phyloP scores from a whole-genome alignment of 1,140 invertebrate genomes.

The Drosophila kurseongensis region DNA sequence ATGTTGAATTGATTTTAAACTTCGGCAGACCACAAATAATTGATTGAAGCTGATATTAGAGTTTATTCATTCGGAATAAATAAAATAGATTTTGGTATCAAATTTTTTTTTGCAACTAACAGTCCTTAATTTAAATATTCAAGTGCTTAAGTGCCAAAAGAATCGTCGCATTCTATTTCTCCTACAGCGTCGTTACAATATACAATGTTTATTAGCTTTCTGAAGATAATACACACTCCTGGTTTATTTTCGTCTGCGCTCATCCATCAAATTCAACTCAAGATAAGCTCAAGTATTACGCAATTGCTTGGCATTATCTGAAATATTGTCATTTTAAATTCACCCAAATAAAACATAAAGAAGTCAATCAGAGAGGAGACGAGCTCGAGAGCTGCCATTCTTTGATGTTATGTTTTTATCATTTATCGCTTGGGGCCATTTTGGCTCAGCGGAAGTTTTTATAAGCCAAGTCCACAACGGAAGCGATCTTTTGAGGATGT shows the following conservation, averaged over 20 bases:
- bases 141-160: too few species aligned
- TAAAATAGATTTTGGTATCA: not conserved
- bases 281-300: conserved; percentile 31
- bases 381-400: conserved; percentile 5
- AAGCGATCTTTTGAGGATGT: conserved; percentile 20
- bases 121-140: too few species aligned
- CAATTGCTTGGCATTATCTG: conserved; percentile 19
- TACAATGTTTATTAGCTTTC: not conserved
- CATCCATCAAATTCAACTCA: conserved; percentile 5
- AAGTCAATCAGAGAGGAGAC: not conserved
- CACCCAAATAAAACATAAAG: not conserved
- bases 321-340: conserved; percentile 4
- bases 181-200: not conserved
- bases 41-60: not conserved
- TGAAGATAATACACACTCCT: conserved; percentile 1
- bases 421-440: conserved; percentile 13
- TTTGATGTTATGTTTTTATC: not conserved
- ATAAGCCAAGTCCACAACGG: conserved; percentile 17
- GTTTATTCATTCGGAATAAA: not conserved
- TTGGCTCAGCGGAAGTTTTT: conserved; percentile 20
- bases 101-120: not conserved
- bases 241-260: conserved; percentile 18
- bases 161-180: too few species aligned
- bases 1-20: conserved; percentile 11
- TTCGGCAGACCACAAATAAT: not conserved